Evolutionary conservation across 2,797 vertebrate species (phyloP).

Genomic region (Furcifer pardalis): DNA sequence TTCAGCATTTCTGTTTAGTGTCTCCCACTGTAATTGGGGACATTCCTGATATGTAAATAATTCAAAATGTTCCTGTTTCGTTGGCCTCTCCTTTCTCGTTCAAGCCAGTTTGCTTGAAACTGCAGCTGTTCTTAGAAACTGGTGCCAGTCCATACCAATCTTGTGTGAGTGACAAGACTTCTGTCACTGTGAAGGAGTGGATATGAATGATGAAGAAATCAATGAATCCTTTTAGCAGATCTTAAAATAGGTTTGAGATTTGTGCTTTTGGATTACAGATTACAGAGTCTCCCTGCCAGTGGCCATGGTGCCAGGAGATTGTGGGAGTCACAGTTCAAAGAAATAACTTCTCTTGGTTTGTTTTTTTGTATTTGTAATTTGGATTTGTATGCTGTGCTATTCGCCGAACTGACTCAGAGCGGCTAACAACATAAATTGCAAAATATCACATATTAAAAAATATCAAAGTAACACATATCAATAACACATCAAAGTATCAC

Average conservation of each 20-base stretch:
- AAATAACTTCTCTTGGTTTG: too few species aligned
- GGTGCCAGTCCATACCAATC: too few species aligned
- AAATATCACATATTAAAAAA: too few species aligned
- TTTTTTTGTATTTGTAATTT: too few species aligned
- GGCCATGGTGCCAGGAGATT: neutral
- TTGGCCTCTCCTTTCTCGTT: neutral
- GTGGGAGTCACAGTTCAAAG: neutral
- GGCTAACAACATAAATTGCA: too few species aligned
- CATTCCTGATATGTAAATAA: neutral
- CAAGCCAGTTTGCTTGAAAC: neutral
- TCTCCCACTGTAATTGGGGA: constrained; percentile 53
- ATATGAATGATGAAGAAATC: neutral
- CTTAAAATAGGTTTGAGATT: neutral
- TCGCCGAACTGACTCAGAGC: too few species aligned
- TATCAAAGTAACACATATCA: too few species aligned
- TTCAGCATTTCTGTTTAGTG: constrained; percentile 10
- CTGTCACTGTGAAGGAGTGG: neutral
- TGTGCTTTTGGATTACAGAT: too few species aligned
- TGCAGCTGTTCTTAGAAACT: neutral
- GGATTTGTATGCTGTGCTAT: too few species aligned
- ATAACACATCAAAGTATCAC: too few species aligned
- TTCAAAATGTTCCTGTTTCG: constrained; percentile 35
- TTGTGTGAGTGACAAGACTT: too few species aligned
- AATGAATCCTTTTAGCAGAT: neutral
- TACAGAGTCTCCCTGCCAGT: neutral